Conservation (phyloP, 2,797 vertebrate species). For the Melanotaenia parkinsoni region DNA sequence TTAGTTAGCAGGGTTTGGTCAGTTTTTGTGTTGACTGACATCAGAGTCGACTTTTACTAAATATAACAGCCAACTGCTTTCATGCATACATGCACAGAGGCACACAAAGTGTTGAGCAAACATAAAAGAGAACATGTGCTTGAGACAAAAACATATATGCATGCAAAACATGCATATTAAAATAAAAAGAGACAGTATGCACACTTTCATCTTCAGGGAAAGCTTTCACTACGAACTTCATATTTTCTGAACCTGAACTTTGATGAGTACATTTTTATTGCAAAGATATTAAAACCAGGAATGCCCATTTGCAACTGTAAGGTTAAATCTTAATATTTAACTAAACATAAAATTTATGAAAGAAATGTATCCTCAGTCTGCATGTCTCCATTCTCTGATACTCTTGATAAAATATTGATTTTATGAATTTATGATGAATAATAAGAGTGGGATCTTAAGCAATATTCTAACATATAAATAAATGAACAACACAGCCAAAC, state of each 20-base stretch:
- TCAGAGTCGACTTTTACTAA: conserved; percentile 57
- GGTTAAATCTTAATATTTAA: not conserved
- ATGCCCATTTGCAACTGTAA: not conserved
- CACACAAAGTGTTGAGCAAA: not conserved
- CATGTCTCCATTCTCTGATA: not conserved
- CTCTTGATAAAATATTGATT: not conserved
- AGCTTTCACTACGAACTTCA: conserved; percentile 4
- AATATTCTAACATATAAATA: conserved; percentile 5
- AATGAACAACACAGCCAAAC: conserved; percentile 6
- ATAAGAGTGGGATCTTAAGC: not conserved
- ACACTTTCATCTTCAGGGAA: conserved; percentile 7
- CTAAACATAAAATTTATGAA: not conserved
- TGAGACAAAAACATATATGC: not conserved
- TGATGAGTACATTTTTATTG: conserved; percentile 4
- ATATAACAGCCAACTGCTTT: conserved; percentile 59
- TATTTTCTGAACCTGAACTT: conserved; percentile 37
- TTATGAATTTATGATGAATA: not conserved
- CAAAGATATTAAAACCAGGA: not conserved
- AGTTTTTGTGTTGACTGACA: conserved; percentile 62
- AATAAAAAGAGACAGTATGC: not conserved
- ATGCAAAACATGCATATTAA: not conserved
- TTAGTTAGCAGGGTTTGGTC: conserved; percentile 73
- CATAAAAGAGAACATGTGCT: too few relatives aligned
- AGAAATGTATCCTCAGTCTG: not conserved
- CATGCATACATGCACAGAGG: conserved; percentile 1